These are phyloP conservation scores for Xenus cinereus DNA, from an alignment of 2,113 vertebrate species.

Conservation along the genomic window DNA sequence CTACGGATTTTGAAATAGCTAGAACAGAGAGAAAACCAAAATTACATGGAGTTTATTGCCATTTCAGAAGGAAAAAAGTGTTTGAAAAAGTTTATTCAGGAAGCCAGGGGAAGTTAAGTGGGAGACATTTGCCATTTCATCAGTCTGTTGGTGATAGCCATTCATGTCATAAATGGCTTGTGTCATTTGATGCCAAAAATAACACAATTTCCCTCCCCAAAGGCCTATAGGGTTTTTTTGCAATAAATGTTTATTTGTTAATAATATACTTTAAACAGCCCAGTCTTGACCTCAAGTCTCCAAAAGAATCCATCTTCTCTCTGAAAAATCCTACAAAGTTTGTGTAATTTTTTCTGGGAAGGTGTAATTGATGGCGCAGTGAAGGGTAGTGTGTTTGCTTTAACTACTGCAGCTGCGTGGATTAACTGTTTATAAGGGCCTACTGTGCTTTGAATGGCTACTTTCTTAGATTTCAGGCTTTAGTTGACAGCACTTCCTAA, in stretches of 20 bases:
- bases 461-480: constrained; percentile 75
- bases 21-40: constrained; percentile 73
- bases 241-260: constrained; percentile 87
- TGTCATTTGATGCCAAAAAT: constrained; percentile 85
- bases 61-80: constrained; percentile 62
- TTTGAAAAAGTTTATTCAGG: constrained; percentile 75
- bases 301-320: constrained; percentile 81
- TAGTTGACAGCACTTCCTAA: constrained; percentile 78
- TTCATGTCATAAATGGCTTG: constrained; percentile 80
- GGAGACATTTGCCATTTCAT: constrained; percentile 77
- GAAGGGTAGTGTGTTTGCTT: constrained; percentile 82
- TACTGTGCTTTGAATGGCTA: constrained; percentile 69
- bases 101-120: constrained; percentile 78
- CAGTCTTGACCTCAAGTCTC: constrained; percentile 80
- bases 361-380: constrained; percentile 81
- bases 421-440: constrained; percentile 75
- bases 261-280: constrained; percentile 82
- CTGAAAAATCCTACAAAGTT: constrained; percentile 78
- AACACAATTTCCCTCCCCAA: constrained; percentile 78
- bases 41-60: constrained; percentile 68
- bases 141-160: constrained; percentile 73
- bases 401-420: constrained; percentile 76
- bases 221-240: constrained; percentile 77
- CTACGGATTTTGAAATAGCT: constrained; percentile 60
- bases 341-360: constrained; percentile 79